Percentiles rank a stretch among this genome's conserved stretches.
phyloP scores from a whole-genome alignment of 2,888 invertebrate genomes.

The Agrochola circellaris region DNA sequence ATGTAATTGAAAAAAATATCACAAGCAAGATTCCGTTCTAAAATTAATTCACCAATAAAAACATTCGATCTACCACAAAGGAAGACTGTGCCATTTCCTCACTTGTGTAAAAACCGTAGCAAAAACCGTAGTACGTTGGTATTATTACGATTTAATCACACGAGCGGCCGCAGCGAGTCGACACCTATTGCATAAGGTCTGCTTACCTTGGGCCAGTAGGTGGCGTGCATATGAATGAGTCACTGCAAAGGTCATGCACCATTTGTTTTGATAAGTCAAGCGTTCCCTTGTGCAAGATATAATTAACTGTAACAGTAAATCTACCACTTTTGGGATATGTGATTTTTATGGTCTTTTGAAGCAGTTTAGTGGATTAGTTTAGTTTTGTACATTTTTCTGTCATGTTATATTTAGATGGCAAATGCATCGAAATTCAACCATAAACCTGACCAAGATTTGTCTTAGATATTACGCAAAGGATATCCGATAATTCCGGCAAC shows the following conservation, averaged over 20 bases:
- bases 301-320: not conserved
- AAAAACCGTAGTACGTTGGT: not conserved
- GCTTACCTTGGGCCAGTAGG: slow-evolving; percentile 44
- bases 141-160: slow-evolving; percentile 5
- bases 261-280: slow-evolving; percentile 36
- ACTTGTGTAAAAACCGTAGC: not conserved
- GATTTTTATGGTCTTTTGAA: not conserved
- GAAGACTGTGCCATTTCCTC: slow-evolving; percentile 12
- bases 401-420: not conserved
- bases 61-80: slow-evolving; percentile 16
- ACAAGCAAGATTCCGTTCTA: not conserved
- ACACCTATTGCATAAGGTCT: slow-evolving; percentile 38
- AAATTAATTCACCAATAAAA: slow-evolving; percentile 4
- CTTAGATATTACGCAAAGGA: not conserved
- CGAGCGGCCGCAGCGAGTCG: not conserved
- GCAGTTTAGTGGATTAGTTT: not conserved
- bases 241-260: slow-evolving; percentile 41
- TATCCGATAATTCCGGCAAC: not conserved
- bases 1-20: not conserved
- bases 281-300: not conserved
- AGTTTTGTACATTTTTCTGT: too few relatives aligned
- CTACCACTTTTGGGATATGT: not conserved
- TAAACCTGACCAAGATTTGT: too few relatives aligned
- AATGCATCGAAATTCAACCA: too few relatives aligned
- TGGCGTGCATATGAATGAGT: slow-evolving; percentile 35